These are phyloP conservation scores for Tribolium castaneum DNA, from an alignment of 1,140 invertebrate species.

Conservation along the genomic window DNA sequence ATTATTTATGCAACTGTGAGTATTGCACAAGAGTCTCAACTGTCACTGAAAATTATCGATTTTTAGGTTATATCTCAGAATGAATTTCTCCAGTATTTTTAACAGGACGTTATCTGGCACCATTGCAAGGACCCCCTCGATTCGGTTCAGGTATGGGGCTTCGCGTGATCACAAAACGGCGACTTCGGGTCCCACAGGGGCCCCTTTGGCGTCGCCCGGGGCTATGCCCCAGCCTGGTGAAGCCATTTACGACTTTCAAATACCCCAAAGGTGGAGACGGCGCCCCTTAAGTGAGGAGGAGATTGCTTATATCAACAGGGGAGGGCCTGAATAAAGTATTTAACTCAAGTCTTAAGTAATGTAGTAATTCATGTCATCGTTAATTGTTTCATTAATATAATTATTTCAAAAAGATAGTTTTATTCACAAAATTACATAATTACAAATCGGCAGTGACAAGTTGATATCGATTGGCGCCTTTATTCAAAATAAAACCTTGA, in stretches of 20 bases:
- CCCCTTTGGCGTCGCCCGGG: not conserved
- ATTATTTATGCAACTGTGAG: not conserved
- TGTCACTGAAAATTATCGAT: not conserved
- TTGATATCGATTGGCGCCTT: slow-evolving; percentile 82
- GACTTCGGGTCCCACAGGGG: not conserved
- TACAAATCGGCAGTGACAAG: slow-evolving; percentile 62
- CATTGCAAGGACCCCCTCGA: slow-evolving; percentile 46
- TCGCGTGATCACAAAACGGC: slow-evolving; percentile 47
- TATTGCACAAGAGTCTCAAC: not conserved
- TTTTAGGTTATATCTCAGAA: slow-evolving; percentile 15
- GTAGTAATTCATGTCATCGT: slow-evolving; percentile 13
- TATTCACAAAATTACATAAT: slow-evolving; percentile 33
- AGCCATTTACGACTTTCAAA: slow-evolving; percentile 59
- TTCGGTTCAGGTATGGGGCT: slow-evolving; percentile 59
- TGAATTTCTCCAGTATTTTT: slow-evolving; percentile 44
- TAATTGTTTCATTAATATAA: slow-evolving; percentile 35
- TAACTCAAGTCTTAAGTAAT: slow-evolving; percentile 9
- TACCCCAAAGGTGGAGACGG: slow-evolving; percentile 55
- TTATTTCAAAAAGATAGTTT: not conserved
- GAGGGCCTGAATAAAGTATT: slow-evolving; percentile 50
- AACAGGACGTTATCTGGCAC: slow-evolving; percentile 51
- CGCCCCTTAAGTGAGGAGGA: slow-evolving; percentile 56
- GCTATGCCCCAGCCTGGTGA: slow-evolving; percentile 39
- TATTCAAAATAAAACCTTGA: slow-evolving; percentile 87
- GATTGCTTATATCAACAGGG: slow-evolving; percentile 58